phyloP scores from a whole-genome alignment of 2,113 vertebrate genomes.

The Ptilonorhynchus violaceus region DNA sequence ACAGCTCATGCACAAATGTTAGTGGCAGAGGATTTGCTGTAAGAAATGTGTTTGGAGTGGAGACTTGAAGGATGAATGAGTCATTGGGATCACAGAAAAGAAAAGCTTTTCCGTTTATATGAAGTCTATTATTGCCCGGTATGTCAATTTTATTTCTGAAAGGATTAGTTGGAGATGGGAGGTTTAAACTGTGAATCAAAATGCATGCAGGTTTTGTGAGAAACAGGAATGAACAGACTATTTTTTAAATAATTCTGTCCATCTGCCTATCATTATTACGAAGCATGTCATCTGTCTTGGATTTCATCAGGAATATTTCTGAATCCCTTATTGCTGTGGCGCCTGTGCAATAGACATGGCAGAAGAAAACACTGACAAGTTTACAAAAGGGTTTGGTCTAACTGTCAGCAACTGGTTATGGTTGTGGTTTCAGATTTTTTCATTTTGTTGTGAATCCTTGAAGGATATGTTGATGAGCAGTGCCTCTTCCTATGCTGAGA shows the following conservation, averaged over 20 bases:
- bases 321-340: background rate
- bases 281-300: background rate
- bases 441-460: background rate
- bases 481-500: background rate
- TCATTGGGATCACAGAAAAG: background rate
- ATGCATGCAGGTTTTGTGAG: background rate
- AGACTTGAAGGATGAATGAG: background rate
- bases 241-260: background rate
- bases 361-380: background rate
- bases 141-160: background rate
- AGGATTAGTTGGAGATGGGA: background rate
- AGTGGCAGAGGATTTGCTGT: background rate
- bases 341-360: background rate
- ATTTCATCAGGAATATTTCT: background rate
- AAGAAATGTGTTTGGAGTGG: rapidly evolving
- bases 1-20: background rate
- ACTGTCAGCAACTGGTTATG: background rate
- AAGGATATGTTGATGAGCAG: background rate
- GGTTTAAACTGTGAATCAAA: background rate
- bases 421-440: background rate
- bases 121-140: background rate
- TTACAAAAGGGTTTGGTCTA: background rate
- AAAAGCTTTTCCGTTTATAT: background rate
- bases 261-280: background rate
- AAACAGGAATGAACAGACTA: background rate